Evolutionary conservation across 2,113 vertebrate species (phyloP).

Genomic region (Phalacrocorax pelagicus): DNA sequence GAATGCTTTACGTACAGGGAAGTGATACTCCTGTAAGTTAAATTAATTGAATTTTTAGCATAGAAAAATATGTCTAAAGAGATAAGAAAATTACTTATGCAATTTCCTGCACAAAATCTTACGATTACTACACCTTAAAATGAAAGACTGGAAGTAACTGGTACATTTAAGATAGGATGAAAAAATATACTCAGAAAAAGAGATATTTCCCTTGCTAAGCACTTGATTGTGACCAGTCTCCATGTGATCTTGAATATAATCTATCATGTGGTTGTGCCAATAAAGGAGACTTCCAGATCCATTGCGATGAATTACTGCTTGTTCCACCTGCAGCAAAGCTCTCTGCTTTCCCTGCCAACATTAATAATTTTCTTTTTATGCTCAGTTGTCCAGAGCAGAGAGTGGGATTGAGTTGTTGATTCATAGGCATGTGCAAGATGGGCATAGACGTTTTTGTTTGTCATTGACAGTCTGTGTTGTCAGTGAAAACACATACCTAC

Average conservation of each 20-base stretch:
- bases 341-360: background rate
- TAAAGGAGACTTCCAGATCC: background rate
- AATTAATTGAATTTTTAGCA: background rate
- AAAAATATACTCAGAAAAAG: background rate
- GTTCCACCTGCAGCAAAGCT: background rate
- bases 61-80: background rate
- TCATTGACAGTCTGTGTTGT: rapidly evolving
- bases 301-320: background rate
- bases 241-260: background rate
- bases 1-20: background rate
- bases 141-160: background rate
- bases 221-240: background rate
- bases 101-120: background rate
- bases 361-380: background rate
- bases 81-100: background rate
- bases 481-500: background rate
- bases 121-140: background rate
- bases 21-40: background rate
- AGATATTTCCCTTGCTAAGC: background rate
- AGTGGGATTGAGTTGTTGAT: background rate
- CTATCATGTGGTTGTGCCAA: background rate
- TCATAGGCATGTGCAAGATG: background rate
- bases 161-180: background rate
- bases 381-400: background rate
- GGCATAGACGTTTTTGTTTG: background rate